Evolutionary conservation across 92 coral and sea anemone species (phyloP).

Genomic region (Galaxea fascicularis): DNA sequence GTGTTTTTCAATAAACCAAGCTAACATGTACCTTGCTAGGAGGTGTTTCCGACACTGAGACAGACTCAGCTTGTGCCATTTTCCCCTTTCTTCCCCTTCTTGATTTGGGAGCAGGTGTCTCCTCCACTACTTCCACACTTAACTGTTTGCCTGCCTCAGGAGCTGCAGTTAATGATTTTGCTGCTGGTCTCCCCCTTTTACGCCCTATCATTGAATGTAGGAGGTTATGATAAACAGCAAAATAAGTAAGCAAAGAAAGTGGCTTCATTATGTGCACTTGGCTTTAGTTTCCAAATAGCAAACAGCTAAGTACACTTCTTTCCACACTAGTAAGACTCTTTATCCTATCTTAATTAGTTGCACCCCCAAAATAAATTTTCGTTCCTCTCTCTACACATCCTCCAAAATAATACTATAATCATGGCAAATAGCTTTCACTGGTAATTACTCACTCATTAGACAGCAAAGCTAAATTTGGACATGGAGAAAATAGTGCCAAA

Average conservation of each 20-base stretch:
- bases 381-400: too few species aligned
- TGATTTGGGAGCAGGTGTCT: constrained; percentile 36
- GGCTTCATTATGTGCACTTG: background rate
- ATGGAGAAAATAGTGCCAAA: too few species aligned
- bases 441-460: too few species aligned
- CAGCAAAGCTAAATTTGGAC: too few species aligned
- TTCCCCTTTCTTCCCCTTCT: constrained; percentile 44
- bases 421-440: too few species aligned
- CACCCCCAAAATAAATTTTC: too few species aligned
- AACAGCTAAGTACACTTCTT: too few species aligned
- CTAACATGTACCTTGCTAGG: constrained; percentile 20
- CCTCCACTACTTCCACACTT: constrained; percentile 6
- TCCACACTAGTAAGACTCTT: too few species aligned
- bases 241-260: background rate
- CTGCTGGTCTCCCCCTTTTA: constrained; percentile 36
- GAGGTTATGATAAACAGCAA: background rate
- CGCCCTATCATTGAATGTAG: background rate
- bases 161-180: background rate
- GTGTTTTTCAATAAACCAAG: background rate
- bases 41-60: constrained; percentile 24
- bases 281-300: constrained; percentile 7
- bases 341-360: too few species aligned
- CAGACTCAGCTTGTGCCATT: background rate
- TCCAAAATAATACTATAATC: too few species aligned
- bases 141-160: background rate